Conservation (phyloP, 2,888 invertebrate species). For the Stegana nigrithorax region DNA sequence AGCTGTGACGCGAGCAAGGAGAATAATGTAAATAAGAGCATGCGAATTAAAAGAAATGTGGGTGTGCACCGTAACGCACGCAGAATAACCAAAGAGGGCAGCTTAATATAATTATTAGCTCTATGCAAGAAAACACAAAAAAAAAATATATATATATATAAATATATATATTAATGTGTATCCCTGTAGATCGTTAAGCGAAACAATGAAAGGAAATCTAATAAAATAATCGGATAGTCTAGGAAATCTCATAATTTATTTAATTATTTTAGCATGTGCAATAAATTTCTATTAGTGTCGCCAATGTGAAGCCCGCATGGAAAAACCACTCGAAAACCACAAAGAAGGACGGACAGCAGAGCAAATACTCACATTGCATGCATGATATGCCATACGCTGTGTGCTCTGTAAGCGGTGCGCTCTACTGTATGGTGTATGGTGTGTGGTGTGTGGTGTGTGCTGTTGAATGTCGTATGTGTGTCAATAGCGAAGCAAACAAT, state of each 20-base stretch:
- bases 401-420: no score
- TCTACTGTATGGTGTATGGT: no score
- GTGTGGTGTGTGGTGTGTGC: no score
- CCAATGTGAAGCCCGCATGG: conserved; percentile 18
- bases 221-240: conserved; percentile 26
- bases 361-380: no score
- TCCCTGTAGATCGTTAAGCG: no score
- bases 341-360: conserved; percentile 5
- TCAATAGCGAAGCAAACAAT: conserved; percentile 1
- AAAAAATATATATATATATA: conserved; percentile 13
- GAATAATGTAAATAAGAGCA: conserved; percentile 9
- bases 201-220: conserved; percentile 32
- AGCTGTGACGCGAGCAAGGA: not conserved
- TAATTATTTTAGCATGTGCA: conserved; percentile 58
- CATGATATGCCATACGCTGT: no score
- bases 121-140: not conserved
- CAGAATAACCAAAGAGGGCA: not conserved
- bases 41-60: conserved; percentile 2
- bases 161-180: no score
- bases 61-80: not conserved
- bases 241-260: conserved; percentile 61
- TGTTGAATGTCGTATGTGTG: conserved; percentile 4
- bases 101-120: no score
- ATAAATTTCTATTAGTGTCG: conserved; percentile 57
- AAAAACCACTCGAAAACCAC: not conserved